These are phyloP conservation scores for Acanthurus leucopareius DNA, from an alignment of 2,797 vertebrate genomes.

Conservation along the genomic window DNA sequence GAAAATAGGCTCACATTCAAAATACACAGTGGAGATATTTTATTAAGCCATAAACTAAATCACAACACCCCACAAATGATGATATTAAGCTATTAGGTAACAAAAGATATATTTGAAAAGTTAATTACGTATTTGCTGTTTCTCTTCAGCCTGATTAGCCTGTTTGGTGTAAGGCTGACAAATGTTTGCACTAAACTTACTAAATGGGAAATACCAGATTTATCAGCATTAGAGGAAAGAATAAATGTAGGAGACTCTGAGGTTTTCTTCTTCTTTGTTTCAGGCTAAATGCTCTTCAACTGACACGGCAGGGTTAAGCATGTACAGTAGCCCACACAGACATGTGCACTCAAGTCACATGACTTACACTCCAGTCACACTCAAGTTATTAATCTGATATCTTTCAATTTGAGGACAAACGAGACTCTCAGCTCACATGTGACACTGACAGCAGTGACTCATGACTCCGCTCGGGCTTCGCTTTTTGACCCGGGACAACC, in stretches of 20 bases:
- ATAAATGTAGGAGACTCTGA: not conserved
- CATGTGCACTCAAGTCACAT: constrained; percentile 3
- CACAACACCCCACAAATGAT: not conserved
- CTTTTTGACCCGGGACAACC: constrained; percentile 32
- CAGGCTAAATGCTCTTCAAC: not conserved
- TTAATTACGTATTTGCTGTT: not conserved
- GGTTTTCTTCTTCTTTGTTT: not conserved
- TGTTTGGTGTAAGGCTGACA: too few species aligned
- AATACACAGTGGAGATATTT: not conserved
- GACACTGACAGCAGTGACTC: constrained; percentile 21
- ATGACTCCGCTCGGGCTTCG: constrained; percentile 1
- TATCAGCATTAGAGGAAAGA: not conserved
- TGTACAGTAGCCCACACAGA: not conserved
- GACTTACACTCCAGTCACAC: constrained; percentile 8
- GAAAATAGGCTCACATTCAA: not conserved
- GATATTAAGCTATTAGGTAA: not conserved
- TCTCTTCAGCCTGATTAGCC: not conserved
- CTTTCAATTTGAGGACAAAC: constrained; percentile 14
- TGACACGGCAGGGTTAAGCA: constrained; percentile 1
- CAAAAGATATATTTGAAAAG: not conserved
- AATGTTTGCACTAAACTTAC: too few species aligned
- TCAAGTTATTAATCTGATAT: constrained; percentile 13
- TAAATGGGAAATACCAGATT: not conserved
- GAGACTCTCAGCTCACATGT: constrained; percentile 5
- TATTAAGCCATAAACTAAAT: not conserved